Evolutionary conservation across 1,140 invertebrate species (phyloP).

Genomic region (Nymphalis io): DNA sequence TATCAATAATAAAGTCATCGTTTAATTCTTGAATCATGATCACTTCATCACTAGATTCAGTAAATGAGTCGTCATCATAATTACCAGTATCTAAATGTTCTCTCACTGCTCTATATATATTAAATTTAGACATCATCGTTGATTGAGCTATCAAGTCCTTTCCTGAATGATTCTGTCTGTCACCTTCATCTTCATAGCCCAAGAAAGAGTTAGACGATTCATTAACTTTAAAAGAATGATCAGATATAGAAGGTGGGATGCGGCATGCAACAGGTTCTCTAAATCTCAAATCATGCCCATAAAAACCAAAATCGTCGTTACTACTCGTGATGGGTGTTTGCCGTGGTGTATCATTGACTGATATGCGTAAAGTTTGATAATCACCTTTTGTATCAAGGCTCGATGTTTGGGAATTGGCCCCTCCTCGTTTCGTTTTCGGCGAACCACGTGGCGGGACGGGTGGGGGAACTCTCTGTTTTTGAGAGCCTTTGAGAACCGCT

Average conservation of each 20-base stretch:
- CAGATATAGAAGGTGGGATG: constrained; percentile 62
- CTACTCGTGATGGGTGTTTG: constrained; percentile 68
- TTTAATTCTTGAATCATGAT: constrained; percentile 54
- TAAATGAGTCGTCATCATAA: constrained; percentile 69
- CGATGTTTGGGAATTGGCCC: constrained; percentile 61
- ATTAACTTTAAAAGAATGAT: constrained; percentile 61
- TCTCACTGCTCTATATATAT: constrained; percentile 63
- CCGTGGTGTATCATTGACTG: constrained; percentile 61
- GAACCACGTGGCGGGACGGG: constrained; percentile 91
- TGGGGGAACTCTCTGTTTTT: constrained; percentile 87
- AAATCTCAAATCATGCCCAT: constrained; percentile 72
- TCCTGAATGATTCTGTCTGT: constrained; percentile 54
- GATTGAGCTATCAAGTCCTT: constrained; percentile 69
- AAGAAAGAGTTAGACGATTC: constrained; percentile 67
- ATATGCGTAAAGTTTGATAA: constrained; percentile 65
- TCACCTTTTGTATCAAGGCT: constrained; percentile 78
- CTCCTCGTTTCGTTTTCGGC: constrained; percentile 82
- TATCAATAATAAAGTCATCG: constrained; percentile 41
- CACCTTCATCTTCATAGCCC: constrained; percentile 63
- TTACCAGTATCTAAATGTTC: constrained; percentile 72
- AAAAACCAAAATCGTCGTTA: constrained; percentile 71
- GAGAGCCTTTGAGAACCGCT: constrained; percentile 87
- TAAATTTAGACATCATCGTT: constrained; percentile 75
- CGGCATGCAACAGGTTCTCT: constrained; percentile 68
- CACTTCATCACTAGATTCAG: constrained; percentile 69